A percentile compares a stretch with the other conserved stretches of the same genome.
Evolutionary conservation across 2,797 vertebrate genomes (phyloP).

Genomic region (Hippopotamyrus pictus): DNA sequence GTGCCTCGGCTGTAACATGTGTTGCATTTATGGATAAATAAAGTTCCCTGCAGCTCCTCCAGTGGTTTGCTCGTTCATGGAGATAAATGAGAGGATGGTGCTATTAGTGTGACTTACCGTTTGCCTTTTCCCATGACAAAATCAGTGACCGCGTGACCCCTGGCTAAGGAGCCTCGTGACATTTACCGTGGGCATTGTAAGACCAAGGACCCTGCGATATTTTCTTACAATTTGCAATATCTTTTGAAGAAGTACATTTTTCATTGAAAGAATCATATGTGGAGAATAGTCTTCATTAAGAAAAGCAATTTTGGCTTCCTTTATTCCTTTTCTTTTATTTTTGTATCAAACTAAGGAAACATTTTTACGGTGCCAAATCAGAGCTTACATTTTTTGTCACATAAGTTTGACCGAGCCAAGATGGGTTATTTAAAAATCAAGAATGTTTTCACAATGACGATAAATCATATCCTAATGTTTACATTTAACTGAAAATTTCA

Average conservation of each 20-base stretch:
- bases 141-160: neutral
- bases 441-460: neutral
- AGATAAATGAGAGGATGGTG: conserved; percentile 24
- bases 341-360: neutral
- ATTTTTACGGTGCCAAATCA: neutral
- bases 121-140: neutral
- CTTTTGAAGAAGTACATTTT: neutral
- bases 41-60: neutral
- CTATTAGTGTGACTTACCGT: conserved; percentile 23
- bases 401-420: neutral
- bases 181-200: neutral
- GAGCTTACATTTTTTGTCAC: neutral
- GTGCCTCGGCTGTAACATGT: neutral
- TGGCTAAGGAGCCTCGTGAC: neutral
- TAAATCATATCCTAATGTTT: neutral
- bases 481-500: neutral
- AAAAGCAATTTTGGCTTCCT: neutral
- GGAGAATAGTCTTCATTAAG: neutral
- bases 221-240: neutral
- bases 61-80: neutral
- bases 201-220: neutral
- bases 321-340: neutral
- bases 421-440: neutral
- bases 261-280: neutral
- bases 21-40: conserved; percentile 6